Evolutionary conservation across 2,888 invertebrate species (phyloP), one percentile per base, ranked within the genome.

Genomic region (Holacanthella duospinosa): DNA sequence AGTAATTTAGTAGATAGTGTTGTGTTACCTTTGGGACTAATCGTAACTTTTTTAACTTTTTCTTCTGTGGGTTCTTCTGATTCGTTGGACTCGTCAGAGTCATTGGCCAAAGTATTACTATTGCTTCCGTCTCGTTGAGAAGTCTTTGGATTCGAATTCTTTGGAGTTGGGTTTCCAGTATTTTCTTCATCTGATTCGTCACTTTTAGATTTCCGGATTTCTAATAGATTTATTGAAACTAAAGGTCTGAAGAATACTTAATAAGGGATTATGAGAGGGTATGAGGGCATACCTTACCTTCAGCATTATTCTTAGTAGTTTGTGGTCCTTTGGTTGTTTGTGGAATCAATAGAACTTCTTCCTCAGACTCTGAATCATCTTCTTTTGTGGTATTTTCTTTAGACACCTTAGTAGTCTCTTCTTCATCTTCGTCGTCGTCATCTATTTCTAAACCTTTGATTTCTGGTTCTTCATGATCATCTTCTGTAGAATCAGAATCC

Each of bases 321-420:
- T 66, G 44, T 3, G 55, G 59, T 60, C 16, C 16, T 48, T 9
- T 9, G 48, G 48, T 36, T 36, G 36, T 36, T 9, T 9, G 6
- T 16, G 6, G 6, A 9, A 9, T 16, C 43, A 56, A 55, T 56
- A 57, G 69, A 19, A 66, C 68, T 27, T 61, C 68, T 74, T 77
- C 76, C 71, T 60, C 70, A 66, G 63, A 59, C 62, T 73, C 70
- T 59, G 59, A 66, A 56, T 71, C 64, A 29, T 61, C 70, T 36
- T 48, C 69, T 67, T 71, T 75, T 61, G 64, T 68, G 28, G 68
- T 66, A 68, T 72, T 70, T 63, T 79, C 74, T 61, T 74, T 74
- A 61, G 72, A 72, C 54, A 73, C 74, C n/a, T n/a, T n/a, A n/a
- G n/a, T n/a, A 60, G 64, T 75, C 74, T 67, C 74, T 74, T 76